These are phyloP conservation scores for Pristionchus fissidentatus DNA, from an alignment of 2,888 invertebrate species.

Conservation along the genomic window DNA sequence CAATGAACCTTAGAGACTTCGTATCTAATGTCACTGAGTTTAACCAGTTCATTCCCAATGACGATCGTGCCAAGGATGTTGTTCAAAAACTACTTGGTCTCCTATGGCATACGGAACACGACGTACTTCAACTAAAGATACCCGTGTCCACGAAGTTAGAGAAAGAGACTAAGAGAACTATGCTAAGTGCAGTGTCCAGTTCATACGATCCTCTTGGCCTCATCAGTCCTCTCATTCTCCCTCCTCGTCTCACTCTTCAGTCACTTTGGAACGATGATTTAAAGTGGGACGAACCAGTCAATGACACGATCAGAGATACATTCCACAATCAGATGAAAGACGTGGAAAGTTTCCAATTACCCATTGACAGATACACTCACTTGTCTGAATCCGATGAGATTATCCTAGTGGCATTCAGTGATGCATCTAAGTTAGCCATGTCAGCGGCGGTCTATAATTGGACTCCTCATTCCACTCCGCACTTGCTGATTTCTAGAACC, in stretches of 20 bases:
- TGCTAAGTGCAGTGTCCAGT: background rate
- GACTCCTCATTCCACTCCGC: background rate
- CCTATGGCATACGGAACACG: background rate
- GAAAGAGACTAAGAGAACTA: background rate
- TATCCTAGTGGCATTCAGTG: background rate
- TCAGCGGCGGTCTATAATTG: background rate
- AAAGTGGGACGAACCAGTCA: constrained; percentile 6
- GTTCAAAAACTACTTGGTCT: background rate
- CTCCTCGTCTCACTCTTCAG: background rate
- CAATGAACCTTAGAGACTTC: background rate
- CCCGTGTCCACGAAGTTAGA: background rate
- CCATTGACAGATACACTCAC: background rate
- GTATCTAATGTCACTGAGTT: background rate
- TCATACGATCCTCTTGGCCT: background rate
- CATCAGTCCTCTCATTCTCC: background rate
- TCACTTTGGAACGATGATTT: background rate
- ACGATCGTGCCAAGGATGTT: background rate
- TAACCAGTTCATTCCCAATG: background rate
- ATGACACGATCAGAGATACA: background rate
- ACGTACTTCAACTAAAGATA: background rate
- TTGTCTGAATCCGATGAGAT: background rate
- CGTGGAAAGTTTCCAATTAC: background rate
- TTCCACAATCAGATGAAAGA: background rate
- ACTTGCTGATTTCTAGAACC: background rate
- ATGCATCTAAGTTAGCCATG: background rate